phyloP scores from a whole-genome alignment of 2,113 vertebrate species.

The Syngnathoides biaculeatus region DNA sequence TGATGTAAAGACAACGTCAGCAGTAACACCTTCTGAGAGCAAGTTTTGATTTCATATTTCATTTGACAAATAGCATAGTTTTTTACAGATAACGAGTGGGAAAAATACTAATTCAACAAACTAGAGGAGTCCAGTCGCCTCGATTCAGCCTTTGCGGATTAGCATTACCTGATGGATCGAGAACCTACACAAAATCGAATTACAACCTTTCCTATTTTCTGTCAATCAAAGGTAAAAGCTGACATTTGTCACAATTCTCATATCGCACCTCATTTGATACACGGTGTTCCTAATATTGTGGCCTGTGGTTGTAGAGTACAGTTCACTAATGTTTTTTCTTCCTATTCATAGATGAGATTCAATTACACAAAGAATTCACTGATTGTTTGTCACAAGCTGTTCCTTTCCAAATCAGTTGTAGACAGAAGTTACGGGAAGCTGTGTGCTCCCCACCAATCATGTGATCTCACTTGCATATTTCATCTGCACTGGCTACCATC shows the following conservation, averaged over 20 bases:
- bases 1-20: too few relatives aligned
- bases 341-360: background rate
- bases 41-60: too few relatives aligned
- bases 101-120: too few relatives aligned
- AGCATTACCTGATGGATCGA: too few relatives aligned
- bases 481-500: background rate
- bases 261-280: background rate
- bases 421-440: background rate
- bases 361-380: background rate
- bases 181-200: too few relatives aligned
- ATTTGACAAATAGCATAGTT: too few relatives aligned
- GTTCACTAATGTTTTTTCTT: background rate
- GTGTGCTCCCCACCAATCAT: background rate
- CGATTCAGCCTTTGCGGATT: too few relatives aligned
- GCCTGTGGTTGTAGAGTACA: background rate
- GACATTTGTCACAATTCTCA: background rate
- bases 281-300: too few relatives aligned
- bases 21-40: too few relatives aligned
- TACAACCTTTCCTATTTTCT: too few relatives aligned
- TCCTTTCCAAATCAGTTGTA: background rate
- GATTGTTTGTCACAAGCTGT: background rate
- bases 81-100: too few relatives aligned
- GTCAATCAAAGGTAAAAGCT: background rate
- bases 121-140: too few relatives aligned
- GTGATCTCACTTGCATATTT: background rate